Evolutionary conservation across 2,797 vertebrate species (phyloP).

Genomic region (Natrix natrix): DNA sequence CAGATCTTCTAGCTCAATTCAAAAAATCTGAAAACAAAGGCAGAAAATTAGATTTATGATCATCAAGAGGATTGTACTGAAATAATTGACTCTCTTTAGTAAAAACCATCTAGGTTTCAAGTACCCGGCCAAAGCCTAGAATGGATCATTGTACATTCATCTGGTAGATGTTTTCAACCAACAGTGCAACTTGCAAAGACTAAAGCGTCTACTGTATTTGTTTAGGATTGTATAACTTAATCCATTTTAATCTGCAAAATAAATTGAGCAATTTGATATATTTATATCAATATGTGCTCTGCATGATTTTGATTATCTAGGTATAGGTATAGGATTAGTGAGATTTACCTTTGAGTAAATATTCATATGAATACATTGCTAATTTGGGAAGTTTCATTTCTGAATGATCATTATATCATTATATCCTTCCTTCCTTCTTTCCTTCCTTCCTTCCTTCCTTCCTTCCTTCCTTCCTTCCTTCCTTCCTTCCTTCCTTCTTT

Average conservation of each 20-base stretch:
- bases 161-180: neutral
- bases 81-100: neutral
- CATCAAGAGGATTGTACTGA: neutral
- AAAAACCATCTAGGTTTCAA: neutral
- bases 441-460: neutral
- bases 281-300: neutral
- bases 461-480: neutral
- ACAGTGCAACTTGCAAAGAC: neutral
- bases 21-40: neutral
- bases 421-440: neutral
- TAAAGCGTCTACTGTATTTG: neutral
- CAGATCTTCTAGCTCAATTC: neutral
- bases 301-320: neutral
- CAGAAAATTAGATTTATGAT: neutral
- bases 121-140: neutral
- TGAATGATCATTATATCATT: neutral
- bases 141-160: neutral
- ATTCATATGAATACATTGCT: neutral
- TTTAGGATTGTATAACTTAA: no score
- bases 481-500: no score
- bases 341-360: neutral
- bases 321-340: neutral
- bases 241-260: neutral
- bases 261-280: neutral
- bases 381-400: neutral